These are phyloP conservation scores for Brachycybe producta DNA, from an alignment of 2,888 invertebrate genomes.

Conservation along the genomic window DNA sequence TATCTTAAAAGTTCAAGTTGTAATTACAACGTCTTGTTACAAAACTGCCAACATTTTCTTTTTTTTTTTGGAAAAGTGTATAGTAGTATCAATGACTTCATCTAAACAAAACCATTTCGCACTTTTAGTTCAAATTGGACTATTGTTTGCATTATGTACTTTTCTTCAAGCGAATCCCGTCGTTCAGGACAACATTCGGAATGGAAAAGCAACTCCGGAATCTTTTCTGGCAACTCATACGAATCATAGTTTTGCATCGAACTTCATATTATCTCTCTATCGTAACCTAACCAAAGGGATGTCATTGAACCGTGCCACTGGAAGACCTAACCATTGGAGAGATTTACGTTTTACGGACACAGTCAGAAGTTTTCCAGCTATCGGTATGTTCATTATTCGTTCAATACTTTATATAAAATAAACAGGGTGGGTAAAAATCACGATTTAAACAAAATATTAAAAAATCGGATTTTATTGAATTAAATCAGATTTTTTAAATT, in stretches of 20 bases:
- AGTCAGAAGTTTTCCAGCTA: slow-evolving; percentile 10
- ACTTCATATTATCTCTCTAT: slow-evolving; percentile 14
- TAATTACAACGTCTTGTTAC: too few species aligned
- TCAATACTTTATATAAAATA: background rate
- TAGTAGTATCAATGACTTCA: too few species aligned
- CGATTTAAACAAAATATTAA: background rate
- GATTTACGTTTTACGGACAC: slow-evolving; percentile 8
- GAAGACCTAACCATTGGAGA: slow-evolving; percentile 4
- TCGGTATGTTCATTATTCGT: slow-evolving; percentile 10
- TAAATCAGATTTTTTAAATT: too few species aligned
- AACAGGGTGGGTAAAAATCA: too few species aligned
- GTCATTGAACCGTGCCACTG: slow-evolving; percentile 13
- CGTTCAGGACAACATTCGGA: too few species aligned
- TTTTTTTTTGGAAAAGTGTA: too few species aligned
- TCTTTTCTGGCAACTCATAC: slow-evolving; percentile 7
- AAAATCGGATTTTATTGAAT: slow-evolving; percentile 1
- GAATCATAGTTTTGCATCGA: slow-evolving; percentile 3
- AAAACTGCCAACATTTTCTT: too few species aligned
- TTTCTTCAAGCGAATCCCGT: too few species aligned
- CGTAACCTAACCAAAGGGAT: slow-evolving; percentile 12
- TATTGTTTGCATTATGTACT: too few species aligned
- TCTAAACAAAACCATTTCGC: too few species aligned
- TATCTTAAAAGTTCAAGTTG: too few species aligned
- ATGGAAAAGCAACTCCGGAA: slow-evolving; percentile 3
- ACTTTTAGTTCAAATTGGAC: too few species aligned